Evolutionary conservation across 2,888 invertebrate genomes (phyloP).

Genomic region (Caenorhabditis sinica): DNA sequence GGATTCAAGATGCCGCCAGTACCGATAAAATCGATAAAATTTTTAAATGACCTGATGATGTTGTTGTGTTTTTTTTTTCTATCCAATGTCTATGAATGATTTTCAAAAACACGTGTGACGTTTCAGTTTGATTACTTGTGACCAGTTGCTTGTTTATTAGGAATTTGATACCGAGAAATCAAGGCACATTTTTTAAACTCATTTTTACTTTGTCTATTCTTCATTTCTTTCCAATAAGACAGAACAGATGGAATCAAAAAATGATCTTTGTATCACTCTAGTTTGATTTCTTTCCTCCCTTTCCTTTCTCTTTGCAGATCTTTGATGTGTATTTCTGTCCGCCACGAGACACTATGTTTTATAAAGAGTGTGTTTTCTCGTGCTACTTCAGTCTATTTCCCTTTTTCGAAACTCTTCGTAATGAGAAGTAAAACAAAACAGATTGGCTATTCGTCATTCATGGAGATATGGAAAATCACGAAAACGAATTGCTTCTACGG

Average conservation of each 20-base stretch:
- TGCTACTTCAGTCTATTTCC: background rate
- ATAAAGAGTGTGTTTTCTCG: conserved; percentile 27
- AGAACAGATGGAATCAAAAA: conserved; percentile 2
- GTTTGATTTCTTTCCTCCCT: conserved; percentile 1
- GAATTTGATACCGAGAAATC: no score
- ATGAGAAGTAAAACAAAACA: background rate
- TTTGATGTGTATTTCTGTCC: conserved; percentile 27
- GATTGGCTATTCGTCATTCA: background rate
- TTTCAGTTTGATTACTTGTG: no score
- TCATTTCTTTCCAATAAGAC: no score
- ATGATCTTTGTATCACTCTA: background rate
- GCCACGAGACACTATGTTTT: conserved; percentile 25
- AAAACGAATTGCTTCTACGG: conserved; percentile 17
- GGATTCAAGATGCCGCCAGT: no score
- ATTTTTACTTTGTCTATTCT: background rate
- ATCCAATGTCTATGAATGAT: conserved; percentile 8
- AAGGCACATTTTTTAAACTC: no score
- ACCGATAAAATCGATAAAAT: no score
- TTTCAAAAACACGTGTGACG: background rate
- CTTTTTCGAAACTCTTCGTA: conserved; percentile 33
- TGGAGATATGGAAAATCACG: conserved; percentile 18
- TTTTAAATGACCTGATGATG: no score
- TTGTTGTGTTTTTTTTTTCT: no score
- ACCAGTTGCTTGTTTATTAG: background rate
- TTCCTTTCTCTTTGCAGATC: background rate